Base-by-base conservation (phyloP, 92 coral and sea anemone genomes). In the Pocillopora meandrina region DNA sequence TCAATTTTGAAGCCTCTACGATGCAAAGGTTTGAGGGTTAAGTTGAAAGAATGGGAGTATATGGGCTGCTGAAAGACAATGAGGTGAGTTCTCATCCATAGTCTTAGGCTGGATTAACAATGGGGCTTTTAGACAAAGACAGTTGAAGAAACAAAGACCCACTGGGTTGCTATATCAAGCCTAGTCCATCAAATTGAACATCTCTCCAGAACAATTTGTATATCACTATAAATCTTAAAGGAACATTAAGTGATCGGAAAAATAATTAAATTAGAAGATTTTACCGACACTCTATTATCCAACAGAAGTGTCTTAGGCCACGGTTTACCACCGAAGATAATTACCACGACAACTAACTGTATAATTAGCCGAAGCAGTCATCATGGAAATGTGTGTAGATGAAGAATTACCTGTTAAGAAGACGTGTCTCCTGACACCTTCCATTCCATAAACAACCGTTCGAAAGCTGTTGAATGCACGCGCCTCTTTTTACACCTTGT, bases 301-400 rank as follows among this genome's bases (percentile, higher is more conserved):
- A 11, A 81, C 17, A 58, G 59, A 19, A 57, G 42, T 6, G 76
- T 18, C 33, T 19, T 49, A 33, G 35, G n/a, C 76, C 69, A 31
- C 67, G 11, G 72, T 58, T 10, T 34, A 31, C 31, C 34, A 14
- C n/a, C 16, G 26, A 35, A 35, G 85, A 58, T 81, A 81, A 81
- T 81, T 70, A 36, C 67, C 15, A 70, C 36, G 77, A 70, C 75
- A 71, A 81, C 81, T 77, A 74, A 72, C 34, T 78, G 71, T n/a
- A 12, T 52, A 65, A 49, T 65, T 10, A n/a, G 19, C 59, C 77
- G 47, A 69, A 15, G 19, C 8, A 42, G 52, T 3, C 52, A 42
- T 42, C 52, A 42, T 42, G 85, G 65, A 36, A 78, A 78, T 59
- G 69, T 59, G 75, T 59, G 76, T 33, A 56, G 42, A 52, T 34